These are phyloP conservation scores for Hydropotes inermis DNA, from an alignment of 2,113 vertebrate species.

Conservation along the genomic window DNA sequence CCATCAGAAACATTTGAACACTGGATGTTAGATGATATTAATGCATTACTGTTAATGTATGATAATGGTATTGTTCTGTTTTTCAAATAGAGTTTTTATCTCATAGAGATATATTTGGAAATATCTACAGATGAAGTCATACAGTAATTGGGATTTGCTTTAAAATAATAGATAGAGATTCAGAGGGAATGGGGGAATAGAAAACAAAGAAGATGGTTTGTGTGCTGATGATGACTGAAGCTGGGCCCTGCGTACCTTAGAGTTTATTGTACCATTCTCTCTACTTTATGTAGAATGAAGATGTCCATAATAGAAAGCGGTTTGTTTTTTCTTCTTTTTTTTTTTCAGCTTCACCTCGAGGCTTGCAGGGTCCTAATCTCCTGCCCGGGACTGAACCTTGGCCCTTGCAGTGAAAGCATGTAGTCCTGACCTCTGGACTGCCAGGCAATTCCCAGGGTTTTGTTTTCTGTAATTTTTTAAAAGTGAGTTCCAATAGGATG, in stretches of 20 bases:
- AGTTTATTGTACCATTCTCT: neutral
- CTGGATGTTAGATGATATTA: neutral
- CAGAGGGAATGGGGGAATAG: neutral
- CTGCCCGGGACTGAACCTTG: neutral
- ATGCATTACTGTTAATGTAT: neutral
- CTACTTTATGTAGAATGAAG: neutral
- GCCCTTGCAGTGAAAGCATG: neutral
- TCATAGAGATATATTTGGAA: neutral
- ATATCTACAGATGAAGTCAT: neutral
- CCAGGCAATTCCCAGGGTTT: neutral
- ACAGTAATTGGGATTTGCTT: neutral
- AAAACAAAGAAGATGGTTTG: neutral
- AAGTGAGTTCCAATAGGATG: neutral
- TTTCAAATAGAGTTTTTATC: neutral
- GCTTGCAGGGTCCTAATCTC: neutral
- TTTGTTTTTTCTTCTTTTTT: neutral
- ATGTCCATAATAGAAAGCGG: neutral
- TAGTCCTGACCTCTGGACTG: neutral
- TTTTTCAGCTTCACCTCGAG: fast-evolving
- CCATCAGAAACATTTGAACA: neutral
- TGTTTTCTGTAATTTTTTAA: neutral
- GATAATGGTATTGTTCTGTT: neutral
- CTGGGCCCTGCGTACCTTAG: neutral
- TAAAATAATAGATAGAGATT: neutral
- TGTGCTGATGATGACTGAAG: neutral